phyloP scores from a whole-genome alignment of 2,113 vertebrate genomes.

The Eretmochelys imbricata region DNA sequence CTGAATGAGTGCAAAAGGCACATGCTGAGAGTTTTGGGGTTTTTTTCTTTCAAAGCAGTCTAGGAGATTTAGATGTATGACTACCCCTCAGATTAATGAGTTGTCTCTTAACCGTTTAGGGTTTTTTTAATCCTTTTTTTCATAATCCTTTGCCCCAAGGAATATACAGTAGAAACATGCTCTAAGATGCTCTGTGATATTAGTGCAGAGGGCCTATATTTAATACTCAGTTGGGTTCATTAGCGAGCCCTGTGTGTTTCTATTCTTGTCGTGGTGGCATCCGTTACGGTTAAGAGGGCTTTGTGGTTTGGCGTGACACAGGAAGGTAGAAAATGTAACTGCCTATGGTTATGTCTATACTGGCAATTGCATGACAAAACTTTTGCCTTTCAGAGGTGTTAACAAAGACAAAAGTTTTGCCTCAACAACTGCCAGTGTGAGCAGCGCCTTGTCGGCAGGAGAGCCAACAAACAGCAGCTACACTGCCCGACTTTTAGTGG shows the following conservation, averaged over 20 bases:
- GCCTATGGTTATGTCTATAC: neutral
- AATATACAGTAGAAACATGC: neutral
- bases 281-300: neutral
- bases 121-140: neutral
- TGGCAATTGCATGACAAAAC: too few species aligned
- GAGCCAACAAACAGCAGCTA: too few species aligned
- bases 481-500: too few species aligned
- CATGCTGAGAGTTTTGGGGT: too few species aligned
- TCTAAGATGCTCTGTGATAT: neutral
- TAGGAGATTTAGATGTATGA: neutral
- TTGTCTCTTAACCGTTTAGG: neutral
- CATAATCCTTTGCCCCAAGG: neutral
- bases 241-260: neutral
- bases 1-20: neutral
- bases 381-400: too few species aligned
- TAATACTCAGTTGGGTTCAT: neutral
- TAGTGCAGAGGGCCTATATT: neutral
- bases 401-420: too few species aligned
- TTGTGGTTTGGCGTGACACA: fast-evolving
- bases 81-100: neutral
- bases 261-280: neutral
- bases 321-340: fast-evolving
- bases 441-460: too few species aligned
- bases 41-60: neutral
- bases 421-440: too few species aligned